Percentiles rank a stretch among this genome's conserved stretches.
phyloP scores from a whole-genome alignment of 2,888 invertebrate genomes.

The Eurytoma adleriae region DNA sequence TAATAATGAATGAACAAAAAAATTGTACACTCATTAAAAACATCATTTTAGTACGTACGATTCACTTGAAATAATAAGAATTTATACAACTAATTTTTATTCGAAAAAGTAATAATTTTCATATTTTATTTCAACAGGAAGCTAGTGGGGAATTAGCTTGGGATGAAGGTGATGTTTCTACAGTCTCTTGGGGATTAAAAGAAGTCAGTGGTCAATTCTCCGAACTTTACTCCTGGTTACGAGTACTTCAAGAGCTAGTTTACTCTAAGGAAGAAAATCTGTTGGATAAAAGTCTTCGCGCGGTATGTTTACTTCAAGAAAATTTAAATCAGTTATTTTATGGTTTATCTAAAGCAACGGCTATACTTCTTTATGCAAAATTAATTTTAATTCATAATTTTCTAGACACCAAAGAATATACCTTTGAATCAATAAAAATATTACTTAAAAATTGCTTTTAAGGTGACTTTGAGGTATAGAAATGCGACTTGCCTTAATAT shows the following conservation, averaged over 20 bases:
- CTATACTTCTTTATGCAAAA: not conserved
- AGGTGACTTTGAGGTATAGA: too few relatives aligned
- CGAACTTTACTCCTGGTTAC: conserved; percentile 89
- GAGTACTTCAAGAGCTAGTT: conserved; percentile 86
- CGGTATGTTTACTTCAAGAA: conserved; percentile 76
- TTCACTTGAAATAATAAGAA: too few relatives aligned
- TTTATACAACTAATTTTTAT: too few relatives aligned
- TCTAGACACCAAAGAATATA: too few relatives aligned
- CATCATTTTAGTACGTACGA: too few relatives aligned
- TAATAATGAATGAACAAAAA: too few relatives aligned
- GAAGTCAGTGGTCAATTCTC: conserved; percentile 88
- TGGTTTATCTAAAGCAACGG: not conserved
- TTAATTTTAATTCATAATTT: too few relatives aligned
- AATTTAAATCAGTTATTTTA: not conserved
- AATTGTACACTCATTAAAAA: too few relatives aligned
- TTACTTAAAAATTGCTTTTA: too few relatives aligned
- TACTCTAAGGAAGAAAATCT: conserved; percentile 86
- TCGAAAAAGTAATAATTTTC: conserved; percentile 12
- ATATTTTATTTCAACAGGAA: conserved; percentile 79
- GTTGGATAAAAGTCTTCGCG: conserved; percentile 82
- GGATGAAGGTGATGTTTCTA: conserved; percentile 79
- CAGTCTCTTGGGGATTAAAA: conserved; percentile 84
- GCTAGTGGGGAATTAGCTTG: conserved; percentile 86
- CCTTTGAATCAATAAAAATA: too few relatives aligned
- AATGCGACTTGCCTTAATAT: too few relatives aligned